Base-by-base conservation (phyloP, 2,888 invertebrate genomes). In the Cosmia pyralina region DNA sequence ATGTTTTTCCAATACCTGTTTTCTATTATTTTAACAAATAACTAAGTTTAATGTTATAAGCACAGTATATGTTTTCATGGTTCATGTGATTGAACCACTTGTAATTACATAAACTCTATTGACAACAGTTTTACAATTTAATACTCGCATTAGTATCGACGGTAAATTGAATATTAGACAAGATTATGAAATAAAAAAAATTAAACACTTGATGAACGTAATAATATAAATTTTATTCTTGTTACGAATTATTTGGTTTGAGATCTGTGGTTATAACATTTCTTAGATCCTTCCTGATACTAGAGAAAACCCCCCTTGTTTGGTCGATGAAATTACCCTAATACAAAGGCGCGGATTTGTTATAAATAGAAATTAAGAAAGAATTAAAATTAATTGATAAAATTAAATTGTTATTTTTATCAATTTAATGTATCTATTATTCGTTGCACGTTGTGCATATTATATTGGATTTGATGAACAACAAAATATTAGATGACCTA, bases 191-290 rank as follows among this genome's bases (percentile, higher is more conserved):
- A 38, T 7, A 48, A 41, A 53, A 50, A 34, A 17, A 10, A 5
- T 1, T 5, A 38, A 6, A 38, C 52, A 62, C 11, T 22, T 34
- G 22, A 58, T 28, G 38, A 48, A 64, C 19, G 15, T 58, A n/a
- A 64, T 17, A 34, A 28, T 44, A 38, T 34, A 52, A 13, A 38
- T 28, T 55, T 38, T 28, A 60, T 57, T 67, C 19, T 64, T 50
- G 38, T 68, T 67, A 58, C 48, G 28, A 44, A 59, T 69, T 44
- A 22, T 50, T 67, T 67, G 5, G 19, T 68, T 64, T 55, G 3
- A 52, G 5, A 60, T 15, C 77, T 88, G 88, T 88, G 89, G 82
- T 88, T 88, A 84, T 88, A 87, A 86, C 87, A 85, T 83, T 81
- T 76, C 17, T 74, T 28, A 69, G 57, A 57, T 68, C 57, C 53